phyloP scores from a whole-genome alignment of 1,140 invertebrate genomes.

The Armadillidium nasatum region DNA sequence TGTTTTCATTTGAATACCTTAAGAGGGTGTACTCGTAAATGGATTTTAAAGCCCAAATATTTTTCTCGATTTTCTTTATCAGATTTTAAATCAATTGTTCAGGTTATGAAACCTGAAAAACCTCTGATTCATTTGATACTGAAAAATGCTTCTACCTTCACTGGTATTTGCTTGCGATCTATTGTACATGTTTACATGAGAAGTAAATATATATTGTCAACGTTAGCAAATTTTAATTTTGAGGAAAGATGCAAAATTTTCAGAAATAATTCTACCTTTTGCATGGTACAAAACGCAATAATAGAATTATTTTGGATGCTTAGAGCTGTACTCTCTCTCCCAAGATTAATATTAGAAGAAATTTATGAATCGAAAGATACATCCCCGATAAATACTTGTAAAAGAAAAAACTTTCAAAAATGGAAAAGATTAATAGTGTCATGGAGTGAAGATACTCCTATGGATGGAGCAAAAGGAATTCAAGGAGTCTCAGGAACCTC shows the following conservation, averaged over 20 bases:
- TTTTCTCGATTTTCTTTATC: background rate
- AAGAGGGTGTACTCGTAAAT: background rate
- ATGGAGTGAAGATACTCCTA: conserved; percentile 36
- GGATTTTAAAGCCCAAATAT: background rate
- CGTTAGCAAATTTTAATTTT: too few relatives aligned
- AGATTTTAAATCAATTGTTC: background rate
- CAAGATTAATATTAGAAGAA: conserved; percentile 37
- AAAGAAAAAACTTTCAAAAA: too few relatives aligned
- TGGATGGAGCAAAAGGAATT: conserved; percentile 32
- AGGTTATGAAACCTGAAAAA: too few relatives aligned
- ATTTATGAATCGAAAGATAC: conserved; percentile 23
- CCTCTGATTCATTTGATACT: background rate
- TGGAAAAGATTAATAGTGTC: conserved; percentile 26
- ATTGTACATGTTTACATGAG: background rate
- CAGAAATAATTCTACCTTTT: background rate
- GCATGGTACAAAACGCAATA: conserved; percentile 2
- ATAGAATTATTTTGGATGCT: conserved; percentile 40
- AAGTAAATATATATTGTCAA: too few relatives aligned
- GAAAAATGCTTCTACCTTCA: background rate
- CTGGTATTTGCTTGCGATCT: background rate
- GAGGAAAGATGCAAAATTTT: background rate
- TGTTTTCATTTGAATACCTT: background rate
- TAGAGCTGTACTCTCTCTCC: conserved; percentile 34
- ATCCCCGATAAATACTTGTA: conserved; percentile 28
- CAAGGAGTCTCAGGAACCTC: conserved; percentile 36